Conservation (phyloP, 2,797 vertebrate genomes). For the Sebastes jordani region DNA sequence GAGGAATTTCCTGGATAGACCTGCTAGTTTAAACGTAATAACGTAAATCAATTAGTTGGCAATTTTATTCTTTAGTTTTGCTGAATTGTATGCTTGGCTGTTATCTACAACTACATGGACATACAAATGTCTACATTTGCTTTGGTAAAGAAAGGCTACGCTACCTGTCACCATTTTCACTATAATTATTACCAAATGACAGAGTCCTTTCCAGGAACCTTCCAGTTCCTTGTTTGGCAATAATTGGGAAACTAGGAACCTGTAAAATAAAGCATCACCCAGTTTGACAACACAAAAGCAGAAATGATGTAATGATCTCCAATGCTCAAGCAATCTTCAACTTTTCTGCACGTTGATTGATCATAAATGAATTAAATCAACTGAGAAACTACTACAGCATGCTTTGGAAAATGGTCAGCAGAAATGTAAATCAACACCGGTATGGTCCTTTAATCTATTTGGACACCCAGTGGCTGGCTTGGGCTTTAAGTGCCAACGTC, state of each 20-base stretch:
- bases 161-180: not conserved
- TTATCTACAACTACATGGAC: not conserved
- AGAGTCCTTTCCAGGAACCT: not conserved
- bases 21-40: not conserved
- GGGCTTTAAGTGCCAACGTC: conserved; percentile 29
- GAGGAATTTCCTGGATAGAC: not conserved
- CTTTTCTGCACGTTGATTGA: not conserved
- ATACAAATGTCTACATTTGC: not conserved
- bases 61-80: not conserved
- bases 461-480: not conserved
- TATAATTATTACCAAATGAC: not conserved
- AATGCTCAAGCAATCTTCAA: not conserved
- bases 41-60: not conserved
- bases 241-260: not conserved
- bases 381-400: not conserved
- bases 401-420: conserved; percentile 19
- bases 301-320: not conserved
- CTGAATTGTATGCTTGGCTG: not conserved
- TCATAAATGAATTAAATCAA: not conserved
- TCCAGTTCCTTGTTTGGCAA: not conserved
- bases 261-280: not conserved
- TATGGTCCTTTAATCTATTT: conserved; percentile 9
- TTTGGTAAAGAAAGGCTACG: not conserved
- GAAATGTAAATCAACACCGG: not conserved
- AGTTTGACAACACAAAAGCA: not conserved